phyloP scores from a whole-genome alignment of 2,113 vertebrate species.

The Scortum barcoo region DNA sequence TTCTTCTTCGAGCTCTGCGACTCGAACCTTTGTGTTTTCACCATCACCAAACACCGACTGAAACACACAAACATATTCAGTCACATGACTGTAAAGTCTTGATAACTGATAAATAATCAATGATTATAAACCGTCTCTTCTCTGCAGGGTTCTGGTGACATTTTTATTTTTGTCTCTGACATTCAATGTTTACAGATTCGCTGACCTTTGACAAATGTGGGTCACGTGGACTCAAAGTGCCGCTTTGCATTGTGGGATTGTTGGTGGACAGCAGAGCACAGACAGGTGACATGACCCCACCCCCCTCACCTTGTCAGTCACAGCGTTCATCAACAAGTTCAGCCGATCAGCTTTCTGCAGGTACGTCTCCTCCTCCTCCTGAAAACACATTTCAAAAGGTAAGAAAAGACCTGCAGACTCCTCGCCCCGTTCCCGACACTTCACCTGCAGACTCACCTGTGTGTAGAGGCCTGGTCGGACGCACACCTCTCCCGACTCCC shows the following conservation, averaged over 20 bases:
- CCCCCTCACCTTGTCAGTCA: slow-evolving; percentile 92
- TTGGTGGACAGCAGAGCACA: too few relatives aligned
- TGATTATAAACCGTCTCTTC: too few relatives aligned
- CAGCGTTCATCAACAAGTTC: slow-evolving; percentile 84
- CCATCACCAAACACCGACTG: slow-evolving; percentile 91
- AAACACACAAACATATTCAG: slow-evolving; percentile 1
- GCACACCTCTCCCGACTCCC: slow-evolving; percentile 81
- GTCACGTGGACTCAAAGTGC: too few relatives aligned
- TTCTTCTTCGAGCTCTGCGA: slow-evolving; percentile 93
- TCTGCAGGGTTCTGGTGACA: too few relatives aligned
- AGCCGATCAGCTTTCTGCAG: slow-evolving; percentile 88
- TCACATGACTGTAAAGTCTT: too few relatives aligned
- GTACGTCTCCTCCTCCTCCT: slow-evolving; percentile 90
- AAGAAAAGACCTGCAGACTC: background rate
- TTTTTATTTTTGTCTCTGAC: too few relatives aligned
- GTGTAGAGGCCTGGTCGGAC: slow-evolving; percentile 87
- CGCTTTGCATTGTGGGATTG: too few relatives aligned
- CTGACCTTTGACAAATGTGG: too few relatives aligned
- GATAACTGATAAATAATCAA: too few relatives aligned
- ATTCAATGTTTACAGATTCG: too few relatives aligned
- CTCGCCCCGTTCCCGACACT: too few relatives aligned
- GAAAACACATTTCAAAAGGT: slow-evolving; percentile 28
- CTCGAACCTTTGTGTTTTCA: slow-evolving; percentile 91
- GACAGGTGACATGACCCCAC: background rate
- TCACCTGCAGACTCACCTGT: slow-evolving; percentile 84